phyloP scores from a whole-genome alignment of 2,888 invertebrate species.

The Spisula solida region DNA sequence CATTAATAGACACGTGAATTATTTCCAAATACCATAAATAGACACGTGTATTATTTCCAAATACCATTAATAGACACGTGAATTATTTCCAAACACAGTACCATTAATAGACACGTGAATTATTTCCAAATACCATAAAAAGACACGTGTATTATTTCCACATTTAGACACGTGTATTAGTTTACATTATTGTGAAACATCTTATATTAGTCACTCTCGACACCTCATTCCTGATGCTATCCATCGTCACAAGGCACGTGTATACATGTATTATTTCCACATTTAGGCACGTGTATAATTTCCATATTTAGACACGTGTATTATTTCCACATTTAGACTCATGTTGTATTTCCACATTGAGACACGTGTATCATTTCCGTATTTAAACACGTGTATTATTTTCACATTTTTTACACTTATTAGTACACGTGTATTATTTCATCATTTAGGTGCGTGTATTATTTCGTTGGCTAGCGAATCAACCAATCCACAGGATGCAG shows the following conservation, averaged over 20 bases:
- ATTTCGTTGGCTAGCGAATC: constrained; percentile 83
- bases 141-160: not conserved
- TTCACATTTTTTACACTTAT: not conserved
- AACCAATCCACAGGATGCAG: constrained; percentile 76
- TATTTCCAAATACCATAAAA: too few relatives aligned
- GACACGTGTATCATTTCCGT: not conserved
- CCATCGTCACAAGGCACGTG: too few relatives aligned
- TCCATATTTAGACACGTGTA: not conserved
- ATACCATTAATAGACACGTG: too few relatives aligned
- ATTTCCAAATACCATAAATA: too few relatives aligned
- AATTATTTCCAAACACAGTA: too few relatives aligned
- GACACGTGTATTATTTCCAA: too few relatives aligned
- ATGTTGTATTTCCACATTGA: not conserved
- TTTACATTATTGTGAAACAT: too few relatives aligned
- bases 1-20: too few relatives aligned
- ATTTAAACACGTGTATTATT: not conserved
- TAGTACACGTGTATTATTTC: not conserved
- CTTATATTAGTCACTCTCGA: too few relatives aligned
- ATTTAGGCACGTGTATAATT: not conserved
- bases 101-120: too few relatives aligned
- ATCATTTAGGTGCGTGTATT: constrained; percentile 73
- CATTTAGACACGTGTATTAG: not conserved
- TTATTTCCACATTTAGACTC: not conserved
- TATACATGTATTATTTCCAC: not conserved
- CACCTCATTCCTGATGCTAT: too few relatives aligned